Evolutionary conservation across 2,797 vertebrate genomes (phyloP).

Genomic region (Phalloptychus januarius): DNA sequence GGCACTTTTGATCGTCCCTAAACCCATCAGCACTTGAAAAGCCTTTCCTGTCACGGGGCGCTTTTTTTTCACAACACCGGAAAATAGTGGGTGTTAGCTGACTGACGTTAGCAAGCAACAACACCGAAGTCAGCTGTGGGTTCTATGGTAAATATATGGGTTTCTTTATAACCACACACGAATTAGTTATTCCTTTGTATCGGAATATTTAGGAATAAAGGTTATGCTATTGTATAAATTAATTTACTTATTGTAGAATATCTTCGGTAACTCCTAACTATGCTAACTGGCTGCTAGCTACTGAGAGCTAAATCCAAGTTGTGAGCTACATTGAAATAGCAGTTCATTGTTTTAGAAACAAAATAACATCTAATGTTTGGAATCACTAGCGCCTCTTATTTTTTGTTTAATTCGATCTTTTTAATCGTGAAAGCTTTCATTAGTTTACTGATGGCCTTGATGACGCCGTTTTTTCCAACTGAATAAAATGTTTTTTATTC

Average conservation of each 20-base stretch:
- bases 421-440: neutral
- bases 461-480: neutral
- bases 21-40: neutral
- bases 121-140: slow-evolving; percentile 71
- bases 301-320: slow-evolving; percentile 24
- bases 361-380: neutral
- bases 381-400: neutral
- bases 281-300: slow-evolving; percentile 41
- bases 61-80: slow-evolving; percentile 42
- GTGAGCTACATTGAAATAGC: neutral
- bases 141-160: slow-evolving; percentile 83
- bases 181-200: accelerated
- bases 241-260: neutral
- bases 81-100: slow-evolving; percentile 81
- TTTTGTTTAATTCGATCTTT: neutral
- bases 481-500: neutral
- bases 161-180: accelerated
- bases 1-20: neutral
- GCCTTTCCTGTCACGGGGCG: neutral
- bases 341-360: neutral
- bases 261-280: slow-evolving; percentile 21
- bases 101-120: slow-evolving; percentile 71
- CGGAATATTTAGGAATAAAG: accelerated
- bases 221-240: neutral
- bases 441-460: neutral